Evolutionary conservation across 1,140 invertebrate genomes (phyloP).

Genomic region (Trichoplusia ni): DNA sequence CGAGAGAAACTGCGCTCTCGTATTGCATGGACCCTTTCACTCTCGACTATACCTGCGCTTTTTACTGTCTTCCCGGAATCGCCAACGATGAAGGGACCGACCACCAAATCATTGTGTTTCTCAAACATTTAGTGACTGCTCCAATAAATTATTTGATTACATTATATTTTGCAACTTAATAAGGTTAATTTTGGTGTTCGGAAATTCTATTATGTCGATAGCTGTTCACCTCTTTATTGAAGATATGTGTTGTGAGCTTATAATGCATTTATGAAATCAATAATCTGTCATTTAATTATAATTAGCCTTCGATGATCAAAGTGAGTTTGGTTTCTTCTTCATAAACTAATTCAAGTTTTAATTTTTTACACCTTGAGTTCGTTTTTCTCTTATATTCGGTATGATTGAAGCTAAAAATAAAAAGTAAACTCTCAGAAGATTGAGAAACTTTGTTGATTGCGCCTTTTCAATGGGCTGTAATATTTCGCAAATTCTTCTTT

Average conservation of each 20-base stretch:
- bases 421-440: slow-evolving; percentile 33
- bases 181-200: too few species aligned
- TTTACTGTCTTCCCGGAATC: slow-evolving; percentile 74
- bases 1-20: slow-evolving; percentile 72
- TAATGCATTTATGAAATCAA: too few species aligned
- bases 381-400: not conserved
- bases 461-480: slow-evolving; percentile 65
- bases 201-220: not conserved
- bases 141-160: too few species aligned
- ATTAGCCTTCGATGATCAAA: too few species aligned
- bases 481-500: slow-evolving; percentile 78
- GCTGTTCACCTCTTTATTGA: too few species aligned
- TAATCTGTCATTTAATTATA: too few species aligned
- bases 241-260: too few species aligned
- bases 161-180: too few species aligned
- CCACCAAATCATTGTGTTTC: slow-evolving; percentile 35
- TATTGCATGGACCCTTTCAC: slow-evolving; percentile 80
- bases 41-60: slow-evolving; percentile 79
- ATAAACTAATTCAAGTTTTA: too few species aligned
- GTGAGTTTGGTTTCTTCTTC: too few species aligned
- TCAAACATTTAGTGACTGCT: slow-evolving; percentile 50
- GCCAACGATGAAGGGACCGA: slow-evolving; percentile 49
- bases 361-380: too few species aligned
- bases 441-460: slow-evolving; percentile 51
- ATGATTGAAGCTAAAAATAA: not conserved